Base-by-base conservation (phyloP, 2,113 vertebrate genomes). In the Trematomus loennbergii region DNA sequence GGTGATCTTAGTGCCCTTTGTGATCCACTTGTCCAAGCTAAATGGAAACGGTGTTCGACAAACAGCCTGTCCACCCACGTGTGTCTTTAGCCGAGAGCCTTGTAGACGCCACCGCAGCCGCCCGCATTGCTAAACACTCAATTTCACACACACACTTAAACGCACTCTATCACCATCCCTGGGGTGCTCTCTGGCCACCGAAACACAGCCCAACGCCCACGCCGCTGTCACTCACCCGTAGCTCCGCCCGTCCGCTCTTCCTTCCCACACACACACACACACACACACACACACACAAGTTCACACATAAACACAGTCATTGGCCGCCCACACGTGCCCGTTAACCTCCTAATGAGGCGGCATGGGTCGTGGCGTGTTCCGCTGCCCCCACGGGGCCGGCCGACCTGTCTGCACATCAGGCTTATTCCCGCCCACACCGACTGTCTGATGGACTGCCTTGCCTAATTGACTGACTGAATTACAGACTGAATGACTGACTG, bases 1-100 rank as follows among this genome's bases (percentile, higher is more conserved):
- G 64, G 75, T 68, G 79, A 62, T 22, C 65, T 70, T 3, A 5
- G 46, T 68, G 64, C n/a, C 69, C 63, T 25, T 69, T 78, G 71
- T 72, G 71, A 67, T 68, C 79, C 25, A 20, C 82, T 82, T 91
- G 92, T 93, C 82, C 76, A 10, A 16, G 80, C 85, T 90, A 73
- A 93, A 91, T 83, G 85, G 86, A 82, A 92, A 86, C 88, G 60
- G 75, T 90, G 89, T 88, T 82, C n/a, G 33, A 94, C 93, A 91
- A 89, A 81, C 75, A 71, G 67, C 89, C 64, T 91, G 89, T 94
- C 92, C 93, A 72, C 93, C 94, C 91, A 93, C 92, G 11, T 45
- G 22, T 29, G 13, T 4, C 65, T 62, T 59, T 72, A 57, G 10
- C 54, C 61, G 13, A 76, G 62, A 72, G 72, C 74, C 81, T 78